phyloP scores from a whole-genome alignment of 2,888 invertebrate species.

The Tyria jacobaeae region DNA sequence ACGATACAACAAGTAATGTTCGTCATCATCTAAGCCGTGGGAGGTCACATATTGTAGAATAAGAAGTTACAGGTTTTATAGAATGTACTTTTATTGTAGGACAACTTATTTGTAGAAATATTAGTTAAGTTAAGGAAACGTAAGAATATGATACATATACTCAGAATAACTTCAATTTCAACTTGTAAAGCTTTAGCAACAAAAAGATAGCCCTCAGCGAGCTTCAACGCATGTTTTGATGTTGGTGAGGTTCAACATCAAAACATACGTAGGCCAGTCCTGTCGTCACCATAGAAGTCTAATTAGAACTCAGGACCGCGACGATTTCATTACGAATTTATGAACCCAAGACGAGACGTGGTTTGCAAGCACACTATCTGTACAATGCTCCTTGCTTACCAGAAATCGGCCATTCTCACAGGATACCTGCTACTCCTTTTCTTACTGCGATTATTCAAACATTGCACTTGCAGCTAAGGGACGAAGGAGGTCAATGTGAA shows the following conservation, averaged over 20 bases:
- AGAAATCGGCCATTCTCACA: conserved; percentile 59
- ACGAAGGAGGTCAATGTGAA: conserved; percentile 60
- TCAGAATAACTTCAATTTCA: background rate
- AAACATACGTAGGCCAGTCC: conserved; percentile 38
- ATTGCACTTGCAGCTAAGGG: conserved; percentile 49
- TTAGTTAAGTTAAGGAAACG: too few species aligned
- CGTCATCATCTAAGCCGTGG: too few species aligned
- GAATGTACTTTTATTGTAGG: too few species aligned
- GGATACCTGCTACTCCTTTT: conserved; percentile 63
- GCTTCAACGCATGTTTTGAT: too few species aligned
- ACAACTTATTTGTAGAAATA: too few species aligned
- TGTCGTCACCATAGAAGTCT: conserved; percentile 57
- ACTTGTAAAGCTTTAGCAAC: conserved; percentile 1
- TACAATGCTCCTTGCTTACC: conserved; percentile 76
- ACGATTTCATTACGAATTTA: conserved; percentile 82
- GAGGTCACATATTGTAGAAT: too few species aligned
- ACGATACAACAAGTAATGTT: too few species aligned
- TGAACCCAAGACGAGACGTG: conserved; percentile 73
- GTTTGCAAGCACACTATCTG: conserved; percentile 75
- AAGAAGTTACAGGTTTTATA: too few species aligned
- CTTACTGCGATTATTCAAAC: conserved; percentile 46
- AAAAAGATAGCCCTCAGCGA: conserved; percentile 34
- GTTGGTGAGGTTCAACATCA: too few species aligned
- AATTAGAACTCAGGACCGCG: conserved; percentile 69
- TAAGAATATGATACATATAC: too few species aligned